These are phyloP conservation scores for Eonycteris spelaea DNA, from an alignment of 2,113 vertebrate genomes.

Conservation along the genomic window DNA sequence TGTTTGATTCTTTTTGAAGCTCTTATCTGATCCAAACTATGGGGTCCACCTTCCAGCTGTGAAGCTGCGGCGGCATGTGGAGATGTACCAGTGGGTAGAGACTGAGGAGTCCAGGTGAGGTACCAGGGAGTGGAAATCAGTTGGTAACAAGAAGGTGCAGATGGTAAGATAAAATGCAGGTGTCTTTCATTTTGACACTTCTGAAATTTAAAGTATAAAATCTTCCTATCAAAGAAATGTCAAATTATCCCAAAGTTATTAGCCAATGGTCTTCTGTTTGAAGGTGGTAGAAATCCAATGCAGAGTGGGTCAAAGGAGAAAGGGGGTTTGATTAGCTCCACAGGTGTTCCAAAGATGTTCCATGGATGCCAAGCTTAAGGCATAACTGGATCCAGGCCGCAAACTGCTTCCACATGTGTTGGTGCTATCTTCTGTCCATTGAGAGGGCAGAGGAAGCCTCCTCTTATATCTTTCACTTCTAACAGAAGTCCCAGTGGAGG, in stretches of 20 bases:
- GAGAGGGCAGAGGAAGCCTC: not conserved
- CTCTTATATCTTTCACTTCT: not conserved
- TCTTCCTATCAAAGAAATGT: not conserved
- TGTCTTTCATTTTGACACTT: not conserved
- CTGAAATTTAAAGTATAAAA: not conserved
- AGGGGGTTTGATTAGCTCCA: not conserved
- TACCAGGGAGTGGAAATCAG: not conserved
- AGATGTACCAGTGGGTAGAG: conserved; percentile 99
- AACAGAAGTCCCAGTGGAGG: not conserved
- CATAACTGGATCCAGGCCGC: not conserved
- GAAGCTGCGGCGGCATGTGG: conserved; percentile 93
- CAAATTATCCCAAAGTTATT: too few relatives aligned
- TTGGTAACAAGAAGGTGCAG: not conserved
- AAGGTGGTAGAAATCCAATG: not conserved
- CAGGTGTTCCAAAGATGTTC: not conserved
- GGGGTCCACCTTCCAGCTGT: conserved; percentile 90
- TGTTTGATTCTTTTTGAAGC: conserved; percentile 79
- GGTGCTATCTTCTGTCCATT: not conserved
- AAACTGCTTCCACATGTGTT: accelerated
- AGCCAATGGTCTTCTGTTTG: not conserved
- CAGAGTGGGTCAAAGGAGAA: not conserved
- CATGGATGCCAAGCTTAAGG: not conserved
- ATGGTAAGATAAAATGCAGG: not conserved
- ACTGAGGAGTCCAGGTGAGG: conserved; percentile 91
- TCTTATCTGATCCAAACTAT: conserved; percentile 96